phyloP scores from a whole-genome alignment of 1,140 invertebrate species.

The Plectrocnemia conspersa region DNA sequence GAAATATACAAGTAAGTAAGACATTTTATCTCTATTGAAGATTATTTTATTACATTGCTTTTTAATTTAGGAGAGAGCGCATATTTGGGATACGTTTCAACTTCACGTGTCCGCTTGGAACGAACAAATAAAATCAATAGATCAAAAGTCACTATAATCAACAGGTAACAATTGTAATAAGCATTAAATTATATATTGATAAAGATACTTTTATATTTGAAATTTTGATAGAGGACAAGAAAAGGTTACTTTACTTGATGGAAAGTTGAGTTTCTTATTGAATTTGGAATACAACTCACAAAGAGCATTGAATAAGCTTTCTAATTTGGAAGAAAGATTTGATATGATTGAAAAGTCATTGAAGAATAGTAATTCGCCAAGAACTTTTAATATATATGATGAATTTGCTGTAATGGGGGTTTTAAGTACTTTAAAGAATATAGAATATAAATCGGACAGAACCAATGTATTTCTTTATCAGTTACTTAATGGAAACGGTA shows the following conservation, averaged over 20 bases:
- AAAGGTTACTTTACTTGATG: constrained; percentile 39
- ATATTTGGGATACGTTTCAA: constrained; percentile 50
- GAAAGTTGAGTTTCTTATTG: constrained; percentile 38
- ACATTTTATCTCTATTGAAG: too few species aligned
- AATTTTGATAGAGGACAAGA: constrained; percentile 40
- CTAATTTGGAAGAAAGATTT: constrained; percentile 31
- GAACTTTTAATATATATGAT: constrained; percentile 25
- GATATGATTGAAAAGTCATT: constrained; percentile 31
- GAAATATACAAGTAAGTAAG: constrained; percentile 22
- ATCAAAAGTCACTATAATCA: constrained; percentile 48
- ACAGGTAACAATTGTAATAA: too few species aligned
- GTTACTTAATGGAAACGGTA: constrained; percentile 21
- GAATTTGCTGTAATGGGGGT: constrained; percentile 41
- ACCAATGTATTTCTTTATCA: constrained; percentile 11
- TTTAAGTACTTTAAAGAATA: constrained; percentile 40
- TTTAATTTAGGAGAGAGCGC: constrained; percentile 45
- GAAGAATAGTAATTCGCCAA: neutral
- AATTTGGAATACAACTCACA: constrained; percentile 40
- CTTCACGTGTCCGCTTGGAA: constrained; percentile 49
- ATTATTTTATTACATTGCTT: too few species aligned
- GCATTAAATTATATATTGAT: too few species aligned
- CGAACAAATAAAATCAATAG: constrained; percentile 48
- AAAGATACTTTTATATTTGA: too few species aligned
- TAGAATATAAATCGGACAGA: constrained; percentile 41
- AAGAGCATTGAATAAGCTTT: constrained; percentile 28